These are phyloP conservation scores for Platyura marginata DNA, from an alignment of 1,140 invertebrate genomes.

Conservation along the genomic window DNA sequence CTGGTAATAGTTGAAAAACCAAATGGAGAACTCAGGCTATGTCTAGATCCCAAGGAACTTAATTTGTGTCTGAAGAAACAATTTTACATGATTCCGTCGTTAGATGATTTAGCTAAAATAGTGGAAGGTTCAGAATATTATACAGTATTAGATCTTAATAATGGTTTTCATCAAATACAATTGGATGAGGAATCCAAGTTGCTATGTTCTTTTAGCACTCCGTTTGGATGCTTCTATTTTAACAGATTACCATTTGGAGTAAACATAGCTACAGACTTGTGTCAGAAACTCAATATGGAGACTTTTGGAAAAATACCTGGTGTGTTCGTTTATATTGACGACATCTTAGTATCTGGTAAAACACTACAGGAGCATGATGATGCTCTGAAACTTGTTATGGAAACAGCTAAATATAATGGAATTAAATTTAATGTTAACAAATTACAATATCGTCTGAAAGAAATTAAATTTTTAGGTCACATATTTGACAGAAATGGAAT, in stretches of 20 bases:
- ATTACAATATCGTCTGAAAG: constrained; percentile 8
- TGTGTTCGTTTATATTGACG: too few species aligned
- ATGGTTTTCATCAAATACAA: constrained; percentile 11
- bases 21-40: constrained; percentile 15
- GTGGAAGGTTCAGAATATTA: constrained; percentile 8
- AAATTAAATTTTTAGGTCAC: constrained; percentile 18
- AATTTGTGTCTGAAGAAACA: constrained; percentile 9
- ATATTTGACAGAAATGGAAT: constrained; percentile 17
- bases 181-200: constrained; percentile 7
- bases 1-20: constrained; percentile 22
- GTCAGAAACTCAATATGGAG: constrained; percentile 13
- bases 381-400: constrained; percentile 12
- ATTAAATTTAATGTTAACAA: constrained; percentile 19
- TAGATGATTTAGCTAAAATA: constrained; percentile 4
- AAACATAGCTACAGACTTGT: constrained; percentile 13
- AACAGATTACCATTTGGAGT: constrained; percentile 18
- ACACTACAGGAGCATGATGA: constrained; percentile 12
- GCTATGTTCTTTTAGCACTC: constrained; percentile 4
- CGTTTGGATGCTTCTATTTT: constrained; percentile 19
- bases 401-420: constrained; percentile 8
- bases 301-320: constrained; percentile 13
- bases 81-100: not conserved
- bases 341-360: constrained; percentile 23
- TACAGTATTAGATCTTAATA: constrained; percentile 10
- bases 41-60: constrained; percentile 21